Evolutionary conservation across 2,797 vertebrate species (phyloP), one percentile per base, ranked within the genome.

Genomic region (Streptopelia turtur): DNA sequence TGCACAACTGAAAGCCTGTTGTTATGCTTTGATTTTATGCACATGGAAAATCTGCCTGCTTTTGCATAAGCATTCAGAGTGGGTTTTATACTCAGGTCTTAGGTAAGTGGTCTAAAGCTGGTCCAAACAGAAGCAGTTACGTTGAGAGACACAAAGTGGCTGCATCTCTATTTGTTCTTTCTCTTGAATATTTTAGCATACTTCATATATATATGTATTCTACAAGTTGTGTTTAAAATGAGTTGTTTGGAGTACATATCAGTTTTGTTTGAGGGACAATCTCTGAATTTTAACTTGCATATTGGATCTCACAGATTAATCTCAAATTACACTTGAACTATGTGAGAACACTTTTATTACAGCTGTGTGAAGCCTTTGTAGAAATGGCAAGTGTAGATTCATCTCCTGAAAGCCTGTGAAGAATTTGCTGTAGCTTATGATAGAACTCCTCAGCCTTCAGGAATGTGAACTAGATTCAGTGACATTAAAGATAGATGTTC

Each of bases 401-500:
- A 91, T 91, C 69, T 94, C 8, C 63, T 92, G 84, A 95, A 95
- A 93, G 88, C 83, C 87, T 93, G 85, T 87, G 90, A 95, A 95
- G 90, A 94, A 92, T 95, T 95, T 95, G 60, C 94, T 80, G 27
- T 82, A 94, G 78, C 68, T 93, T 94, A 79, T 91, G 90, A 61
- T 49, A 78, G 86, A 91, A 70, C 69, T 95, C 41, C 78, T 92
- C 94, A 93, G 94, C 75, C 78, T 95, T 83, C 70, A 70, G 90
- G 90, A 94, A 90, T 94, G 82, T 88, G 95, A 96, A 93, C 94
- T 92, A 94, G 82, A 90, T 93, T 92, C 87, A 90, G 47, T 92
- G 89, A 74, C 88, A 87, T 96, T 94, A 85, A 91, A 86, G 90
- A 94, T 77, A 83, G 78, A 83, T 78, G 66, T 87, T 95, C 59